Conservation (phyloP, 2,113 vertebrate species). For the Phalacrocorax carbo region DNA sequence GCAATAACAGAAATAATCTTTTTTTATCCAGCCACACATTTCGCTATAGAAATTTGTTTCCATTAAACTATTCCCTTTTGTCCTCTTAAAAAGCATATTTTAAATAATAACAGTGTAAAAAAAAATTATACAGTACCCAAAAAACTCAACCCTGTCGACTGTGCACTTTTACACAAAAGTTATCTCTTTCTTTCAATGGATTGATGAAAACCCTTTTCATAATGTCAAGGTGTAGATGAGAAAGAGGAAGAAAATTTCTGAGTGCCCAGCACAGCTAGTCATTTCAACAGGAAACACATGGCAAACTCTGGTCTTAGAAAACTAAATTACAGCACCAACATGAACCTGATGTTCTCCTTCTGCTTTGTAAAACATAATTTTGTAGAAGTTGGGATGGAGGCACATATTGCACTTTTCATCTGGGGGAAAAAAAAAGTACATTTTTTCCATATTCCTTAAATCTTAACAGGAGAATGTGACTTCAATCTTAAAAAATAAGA, state of each 20-base stretch:
- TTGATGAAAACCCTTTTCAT: constrained; percentile 40
- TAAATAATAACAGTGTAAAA: constrained; percentile 67
- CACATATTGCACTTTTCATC: background rate
- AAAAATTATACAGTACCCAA: constrained; percentile 53
- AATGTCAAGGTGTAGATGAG: constrained; percentile 15
- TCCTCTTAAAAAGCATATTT: constrained; percentile 62
- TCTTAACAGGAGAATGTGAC: background rate
- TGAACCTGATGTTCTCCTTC: background rate
- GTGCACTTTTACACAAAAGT: constrained; percentile 35
- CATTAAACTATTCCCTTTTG: constrained; percentile 66
- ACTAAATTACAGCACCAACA: background rate
- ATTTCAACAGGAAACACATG: background rate
- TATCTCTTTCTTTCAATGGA: constrained; percentile 3
- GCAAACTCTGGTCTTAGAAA: background rate
- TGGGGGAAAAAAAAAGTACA: background rate
- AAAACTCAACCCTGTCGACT: background rate
- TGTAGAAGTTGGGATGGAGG: background rate
- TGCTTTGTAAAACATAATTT: constrained; percentile 2
- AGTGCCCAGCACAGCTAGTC: background rate
- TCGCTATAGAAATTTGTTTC: constrained; percentile 64
- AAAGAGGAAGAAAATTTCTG: background rate
- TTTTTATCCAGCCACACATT: constrained; percentile 53
- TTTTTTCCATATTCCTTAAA: background rate
- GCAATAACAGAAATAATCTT: constrained; percentile 59
- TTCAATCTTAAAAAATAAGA: background rate